These are phyloP conservation scores for Otolemur garnettii DNA, from an alignment of 2,113 vertebrate genomes.

Conservation along the genomic window DNA sequence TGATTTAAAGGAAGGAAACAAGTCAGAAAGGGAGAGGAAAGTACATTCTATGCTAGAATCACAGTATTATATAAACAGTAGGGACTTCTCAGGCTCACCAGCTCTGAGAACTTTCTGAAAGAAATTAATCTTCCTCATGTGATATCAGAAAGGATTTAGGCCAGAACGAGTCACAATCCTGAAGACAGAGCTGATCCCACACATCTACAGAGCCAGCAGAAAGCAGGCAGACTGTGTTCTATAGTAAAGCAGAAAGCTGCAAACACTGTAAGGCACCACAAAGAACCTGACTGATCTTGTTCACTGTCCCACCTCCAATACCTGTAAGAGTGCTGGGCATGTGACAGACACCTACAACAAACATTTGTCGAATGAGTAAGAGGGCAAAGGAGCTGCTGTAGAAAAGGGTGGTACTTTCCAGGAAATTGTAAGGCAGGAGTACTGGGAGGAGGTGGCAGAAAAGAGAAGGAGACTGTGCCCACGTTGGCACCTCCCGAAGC, in stretches of 20 bases:
- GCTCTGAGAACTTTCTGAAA: not conserved
- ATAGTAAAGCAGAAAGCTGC: not conserved
- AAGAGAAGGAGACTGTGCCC: not conserved
- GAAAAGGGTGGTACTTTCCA: constrained; percentile 22
- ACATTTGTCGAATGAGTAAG: not conserved
- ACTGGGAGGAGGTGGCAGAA: not conserved
- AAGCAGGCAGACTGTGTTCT: not conserved
- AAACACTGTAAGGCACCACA: not conserved
- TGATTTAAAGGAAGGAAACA: not conserved
- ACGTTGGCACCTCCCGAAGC: not conserved
- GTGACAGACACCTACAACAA: not conserved
- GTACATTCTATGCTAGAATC: not conserved
- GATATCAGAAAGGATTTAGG: not conserved
- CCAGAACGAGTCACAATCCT: not conserved
- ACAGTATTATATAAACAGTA: not conserved
- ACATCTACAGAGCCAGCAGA: not conserved
- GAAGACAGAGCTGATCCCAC: not conserved
- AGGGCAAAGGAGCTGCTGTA: not conserved
- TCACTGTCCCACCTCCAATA: not conserved
- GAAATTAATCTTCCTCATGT: not conserved
- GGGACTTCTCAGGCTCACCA: not conserved
- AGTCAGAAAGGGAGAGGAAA: constrained; percentile 11
- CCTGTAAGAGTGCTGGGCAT: not conserved
- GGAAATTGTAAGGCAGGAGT: not conserved
- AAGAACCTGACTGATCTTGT: not conserved